These are phyloP conservation scores for Scolanthus callimorphus DNA, from an alignment of 92 coral and sea anemone species.

Conservation along the genomic window DNA sequence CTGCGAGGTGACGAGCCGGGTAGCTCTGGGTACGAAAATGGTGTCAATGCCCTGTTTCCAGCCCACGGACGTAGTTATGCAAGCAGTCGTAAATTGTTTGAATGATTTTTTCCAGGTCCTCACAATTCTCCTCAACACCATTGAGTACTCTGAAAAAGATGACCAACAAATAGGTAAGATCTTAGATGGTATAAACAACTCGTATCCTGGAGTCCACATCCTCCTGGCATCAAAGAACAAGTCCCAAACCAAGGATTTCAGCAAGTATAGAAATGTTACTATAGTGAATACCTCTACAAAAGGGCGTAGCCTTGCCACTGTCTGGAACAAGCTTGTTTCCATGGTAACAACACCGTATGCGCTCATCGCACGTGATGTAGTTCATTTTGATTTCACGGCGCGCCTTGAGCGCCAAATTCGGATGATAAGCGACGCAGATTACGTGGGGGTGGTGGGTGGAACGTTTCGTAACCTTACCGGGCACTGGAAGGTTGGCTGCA, in stretches of 20 bases:
- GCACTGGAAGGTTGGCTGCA: slow-evolving; percentile 39
- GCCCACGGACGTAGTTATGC: too few species aligned
- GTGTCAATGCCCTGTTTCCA: too few species aligned
- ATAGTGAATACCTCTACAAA: neutral
- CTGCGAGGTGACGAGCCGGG: too few species aligned
- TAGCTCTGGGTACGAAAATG: too few species aligned
- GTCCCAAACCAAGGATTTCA: neutral
- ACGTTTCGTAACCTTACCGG: slow-evolving; percentile 34
- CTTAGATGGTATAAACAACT: slow-evolving; percentile 16
- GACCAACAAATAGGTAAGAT: slow-evolving; percentile 22
- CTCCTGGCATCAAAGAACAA: slow-evolving; percentile 17
- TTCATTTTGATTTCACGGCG: slow-evolving; percentile 12
- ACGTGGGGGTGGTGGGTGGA: slow-evolving; percentile 35
- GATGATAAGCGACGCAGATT: slow-evolving; percentile 18
- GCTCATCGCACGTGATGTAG: slow-evolving; percentile 28
- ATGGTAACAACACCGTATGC: slow-evolving; percentile 24
- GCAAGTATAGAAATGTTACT: slow-evolving; percentile 3
- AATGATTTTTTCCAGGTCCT: slow-evolving; percentile 10
- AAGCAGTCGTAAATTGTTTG: too few species aligned
- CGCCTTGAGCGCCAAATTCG: slow-evolving; percentile 37
- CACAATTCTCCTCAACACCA: slow-evolving; percentile 28
- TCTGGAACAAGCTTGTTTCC: slow-evolving; percentile 21
- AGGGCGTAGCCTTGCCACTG: slow-evolving; percentile 6
- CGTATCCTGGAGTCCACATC: slow-evolving; percentile 24
- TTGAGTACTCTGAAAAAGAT: slow-evolving; percentile 13